Evolutionary conservation across 2,888 invertebrate species (phyloP).

Genomic region (Pristionchus mayeri): DNA sequence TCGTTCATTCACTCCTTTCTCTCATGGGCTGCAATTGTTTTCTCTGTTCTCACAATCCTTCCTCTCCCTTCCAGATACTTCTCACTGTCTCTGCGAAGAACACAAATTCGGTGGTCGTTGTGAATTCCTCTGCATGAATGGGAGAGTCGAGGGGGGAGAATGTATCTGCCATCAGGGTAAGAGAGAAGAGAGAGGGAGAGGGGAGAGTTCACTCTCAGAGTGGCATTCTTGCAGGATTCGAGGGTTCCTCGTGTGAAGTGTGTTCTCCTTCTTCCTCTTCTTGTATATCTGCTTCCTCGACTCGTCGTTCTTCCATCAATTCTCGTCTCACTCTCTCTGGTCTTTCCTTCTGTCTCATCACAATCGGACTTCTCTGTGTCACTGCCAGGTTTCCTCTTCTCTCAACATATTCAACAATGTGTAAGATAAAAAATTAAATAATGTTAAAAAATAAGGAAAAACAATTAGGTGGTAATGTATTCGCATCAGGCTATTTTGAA

Average conservation of each 20-base stretch:
- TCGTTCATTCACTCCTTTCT: too few relatives aligned
- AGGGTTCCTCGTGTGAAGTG: neutral
- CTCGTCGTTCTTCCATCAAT: conserved; percentile 52
- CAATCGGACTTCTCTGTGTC: conserved; percentile 65
- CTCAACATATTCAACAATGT: neutral
- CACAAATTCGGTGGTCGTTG: conserved; percentile 53
- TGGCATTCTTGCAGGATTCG: neutral
- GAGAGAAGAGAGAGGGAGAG: too few relatives aligned
- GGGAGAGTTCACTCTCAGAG: too few relatives aligned
- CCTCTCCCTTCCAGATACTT: neutral
- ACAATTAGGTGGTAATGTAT: too few relatives aligned
- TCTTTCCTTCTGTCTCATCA: conserved; percentile 67
- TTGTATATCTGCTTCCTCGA: neutral
- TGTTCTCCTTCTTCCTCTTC: conserved; percentile 7
- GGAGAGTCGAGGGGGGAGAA: conserved; percentile 56
- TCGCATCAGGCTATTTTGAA: too few relatives aligned
- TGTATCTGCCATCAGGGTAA: conserved; percentile 55
- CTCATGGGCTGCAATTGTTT: too few relatives aligned
- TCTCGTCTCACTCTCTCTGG: conserved; percentile 65
- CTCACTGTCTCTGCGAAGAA: neutral
- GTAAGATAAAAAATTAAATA: neutral
- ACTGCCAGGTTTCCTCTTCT: conserved; percentile 55
- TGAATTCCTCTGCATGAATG: conserved; percentile 57
- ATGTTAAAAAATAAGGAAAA: neutral
- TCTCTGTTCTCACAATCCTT: too few relatives aligned